A percentile compares a stretch with the other conserved stretches of the same genome.
Conservation (phyloP, 1,140 invertebrate species). For the Phenacoccus solenopsis region DNA sequence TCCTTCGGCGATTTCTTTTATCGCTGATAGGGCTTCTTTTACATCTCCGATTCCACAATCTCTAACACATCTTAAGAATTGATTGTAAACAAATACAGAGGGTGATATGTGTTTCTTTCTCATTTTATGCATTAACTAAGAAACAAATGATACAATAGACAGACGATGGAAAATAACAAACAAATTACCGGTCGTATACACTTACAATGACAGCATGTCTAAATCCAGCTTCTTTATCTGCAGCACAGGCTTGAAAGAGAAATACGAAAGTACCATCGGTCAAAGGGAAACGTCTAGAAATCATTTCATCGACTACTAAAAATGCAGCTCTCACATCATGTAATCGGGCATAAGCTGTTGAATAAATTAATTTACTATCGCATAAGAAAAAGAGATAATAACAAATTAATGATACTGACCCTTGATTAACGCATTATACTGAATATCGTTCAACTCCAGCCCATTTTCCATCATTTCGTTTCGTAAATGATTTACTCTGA, state of each 20-base stretch:
- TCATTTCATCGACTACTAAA: slow-evolving; percentile 70
- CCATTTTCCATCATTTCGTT: slow-evolving; percentile 53
- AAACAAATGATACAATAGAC: background rate
- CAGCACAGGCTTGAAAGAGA: slow-evolving; percentile 67
- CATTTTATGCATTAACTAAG: slow-evolving; percentile 71
- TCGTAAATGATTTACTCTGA: slow-evolving; percentile 48
- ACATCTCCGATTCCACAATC: slow-evolving; percentile 64
- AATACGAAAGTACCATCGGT: slow-evolving; percentile 58
- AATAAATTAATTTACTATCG: slow-evolving; percentile 17
- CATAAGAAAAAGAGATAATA: background rate
- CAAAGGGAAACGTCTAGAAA: slow-evolving; percentile 46
- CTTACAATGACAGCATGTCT: slow-evolving; percentile 53
- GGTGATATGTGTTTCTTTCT: slow-evolving; percentile 46
- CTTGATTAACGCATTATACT: slow-evolving; percentile 82
- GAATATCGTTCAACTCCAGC: slow-evolving; percentile 53
- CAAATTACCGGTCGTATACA: no score
- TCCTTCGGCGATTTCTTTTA: background rate
- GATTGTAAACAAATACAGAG: slow-evolving; percentile 61
- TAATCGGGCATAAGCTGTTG: slow-evolving; percentile 61
- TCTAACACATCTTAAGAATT: slow-evolving; percentile 58
- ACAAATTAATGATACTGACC: no score
- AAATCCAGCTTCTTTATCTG: slow-evolving; percentile 63
- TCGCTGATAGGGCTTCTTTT: slow-evolving; percentile 30
- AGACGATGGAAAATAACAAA: no score
- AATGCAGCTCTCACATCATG: slow-evolving; percentile 64